Conservation (phyloP, 2,888 invertebrate species). For the Palloptera scutellata region DNA sequence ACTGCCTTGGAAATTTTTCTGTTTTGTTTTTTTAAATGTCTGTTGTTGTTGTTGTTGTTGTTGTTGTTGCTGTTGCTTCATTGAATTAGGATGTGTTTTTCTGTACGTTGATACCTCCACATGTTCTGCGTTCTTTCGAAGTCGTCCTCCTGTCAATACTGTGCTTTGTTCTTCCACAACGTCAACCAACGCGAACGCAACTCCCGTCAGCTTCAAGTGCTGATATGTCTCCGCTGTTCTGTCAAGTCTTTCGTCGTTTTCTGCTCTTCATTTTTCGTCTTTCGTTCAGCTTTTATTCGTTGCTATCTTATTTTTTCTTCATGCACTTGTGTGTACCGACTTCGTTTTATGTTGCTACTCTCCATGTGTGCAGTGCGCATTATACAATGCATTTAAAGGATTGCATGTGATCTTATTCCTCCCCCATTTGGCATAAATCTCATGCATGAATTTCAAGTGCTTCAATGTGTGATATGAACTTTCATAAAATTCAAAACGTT, state of each 20-base stretch:
- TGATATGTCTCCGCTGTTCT: neutral
- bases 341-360: too few relatives aligned
- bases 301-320: neutral
- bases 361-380: too few relatives aligned
- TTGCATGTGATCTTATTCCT: too few relatives aligned
- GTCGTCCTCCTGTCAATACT: neutral
- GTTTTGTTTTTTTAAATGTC: too few relatives aligned
- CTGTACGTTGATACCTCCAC: neutral
- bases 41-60: too few relatives aligned
- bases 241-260: neutral
- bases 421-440: too few relatives aligned
- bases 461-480: conserved; percentile 31
- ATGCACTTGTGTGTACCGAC: neutral
- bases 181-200: neutral
- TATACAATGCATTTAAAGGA: too few relatives aligned
- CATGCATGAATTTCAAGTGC: too few relatives aligned
- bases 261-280: neutral
- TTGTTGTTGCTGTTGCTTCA: too few relatives aligned
- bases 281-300: neutral
- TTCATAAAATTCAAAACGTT: conserved; percentile 53
- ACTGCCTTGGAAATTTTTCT: too few relatives aligned
- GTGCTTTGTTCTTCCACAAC: too few relatives aligned
- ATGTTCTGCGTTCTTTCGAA: neutral
- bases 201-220: neutral
- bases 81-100: too few relatives aligned